Evolutionary conservation across 2,888 invertebrate genomes (phyloP).

Genomic region (Phaonia tiefii): DNA sequence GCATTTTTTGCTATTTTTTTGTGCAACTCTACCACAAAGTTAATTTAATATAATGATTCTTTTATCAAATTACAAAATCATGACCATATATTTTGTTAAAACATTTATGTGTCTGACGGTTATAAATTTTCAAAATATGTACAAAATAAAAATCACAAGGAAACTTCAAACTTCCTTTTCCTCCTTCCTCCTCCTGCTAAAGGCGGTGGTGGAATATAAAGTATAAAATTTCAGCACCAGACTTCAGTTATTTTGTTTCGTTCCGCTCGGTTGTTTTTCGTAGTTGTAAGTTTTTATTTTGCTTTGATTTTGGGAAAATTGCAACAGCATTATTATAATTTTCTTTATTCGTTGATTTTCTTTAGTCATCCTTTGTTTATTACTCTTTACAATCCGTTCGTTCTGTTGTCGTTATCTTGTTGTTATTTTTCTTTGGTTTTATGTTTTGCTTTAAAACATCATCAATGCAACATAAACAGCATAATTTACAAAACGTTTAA

Average conservation of each 20-base stretch:
- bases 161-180: neutral
- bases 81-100: conserved; percentile 51
- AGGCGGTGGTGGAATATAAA: conserved; percentile 43
- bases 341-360: conserved; percentile 28
- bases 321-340: conserved; percentile 60
- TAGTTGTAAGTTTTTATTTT: neutral
- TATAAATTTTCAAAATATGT: conserved; percentile 47
- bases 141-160: conserved; percentile 3
- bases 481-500: conserved; percentile 66
- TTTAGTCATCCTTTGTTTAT: conserved; percentile 14
- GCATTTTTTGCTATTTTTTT: conserved; percentile 13
- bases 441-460: conserved; percentile 47
- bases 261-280: neutral
- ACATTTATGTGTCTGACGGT: conserved; percentile 57
- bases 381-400: conserved; percentile 10
- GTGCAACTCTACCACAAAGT: conserved; percentile 39
- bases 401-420: neutral
- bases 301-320: conserved; percentile 46
- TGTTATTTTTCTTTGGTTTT: conserved; percentile 23
- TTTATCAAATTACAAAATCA: conserved; percentile 58
- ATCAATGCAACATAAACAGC: conserved; percentile 67
- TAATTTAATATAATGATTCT: conserved; percentile 55
- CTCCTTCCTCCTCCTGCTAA: too few species aligned
- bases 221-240: conserved; percentile 52
- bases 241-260: conserved; percentile 29